Percentiles rank a stretch among this genome's conserved stretches.
Conservation (phyloP, 2,113 vertebrate genomes). For the Oreochromis niloticus region DNA sequence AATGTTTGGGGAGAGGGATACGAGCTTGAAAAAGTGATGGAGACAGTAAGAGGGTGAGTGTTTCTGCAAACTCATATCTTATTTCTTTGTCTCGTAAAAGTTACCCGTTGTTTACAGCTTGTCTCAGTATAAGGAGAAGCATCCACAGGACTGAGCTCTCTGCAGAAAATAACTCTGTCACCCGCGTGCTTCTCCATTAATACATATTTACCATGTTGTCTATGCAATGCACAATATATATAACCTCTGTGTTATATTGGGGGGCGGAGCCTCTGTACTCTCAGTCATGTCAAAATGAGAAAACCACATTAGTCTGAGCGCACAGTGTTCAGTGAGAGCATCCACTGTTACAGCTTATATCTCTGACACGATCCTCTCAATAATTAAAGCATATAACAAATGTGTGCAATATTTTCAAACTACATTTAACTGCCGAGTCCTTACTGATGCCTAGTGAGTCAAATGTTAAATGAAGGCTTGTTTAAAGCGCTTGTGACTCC, state of each 20-base stretch:
- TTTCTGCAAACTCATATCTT: background rate
- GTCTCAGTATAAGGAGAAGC: background rate
- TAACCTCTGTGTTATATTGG: background rate
- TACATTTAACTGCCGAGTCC: background rate
- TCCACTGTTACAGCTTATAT: background rate
- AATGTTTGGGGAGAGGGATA: constrained; percentile 25
- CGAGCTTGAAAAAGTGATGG: background rate
- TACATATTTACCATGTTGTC: background rate
- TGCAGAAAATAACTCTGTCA: background rate
- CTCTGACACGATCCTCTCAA: background rate
- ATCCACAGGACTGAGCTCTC: background rate
- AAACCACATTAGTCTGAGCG: background rate
- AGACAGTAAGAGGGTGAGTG: background rate
- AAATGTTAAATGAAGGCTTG: background rate
- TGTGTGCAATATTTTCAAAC: background rate
- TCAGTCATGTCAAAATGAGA: background rate
- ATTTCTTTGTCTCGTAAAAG: background rate
- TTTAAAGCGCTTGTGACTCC: background rate
- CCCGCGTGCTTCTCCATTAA: background rate
- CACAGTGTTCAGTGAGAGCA: background rate
- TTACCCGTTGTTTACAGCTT: background rate
- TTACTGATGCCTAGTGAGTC: background rate
- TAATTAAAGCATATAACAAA: background rate
- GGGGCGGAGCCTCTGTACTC: background rate
- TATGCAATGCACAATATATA: background rate